Conservation (phyloP, 2,797 vertebrate species). For the Numenius phaeopus region DNA sequence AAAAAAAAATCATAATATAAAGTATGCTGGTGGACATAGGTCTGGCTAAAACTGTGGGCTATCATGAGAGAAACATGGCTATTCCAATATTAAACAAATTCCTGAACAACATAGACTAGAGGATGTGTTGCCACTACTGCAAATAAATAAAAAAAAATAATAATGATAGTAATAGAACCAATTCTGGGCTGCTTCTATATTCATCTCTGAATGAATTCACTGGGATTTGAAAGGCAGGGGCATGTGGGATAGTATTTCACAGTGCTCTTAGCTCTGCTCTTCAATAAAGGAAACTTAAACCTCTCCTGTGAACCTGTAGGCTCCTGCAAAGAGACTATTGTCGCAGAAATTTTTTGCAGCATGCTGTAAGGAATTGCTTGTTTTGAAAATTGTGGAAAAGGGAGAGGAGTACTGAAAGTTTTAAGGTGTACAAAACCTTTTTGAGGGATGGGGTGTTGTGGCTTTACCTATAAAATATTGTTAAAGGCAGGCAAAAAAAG, state of each 20-base stretch:
- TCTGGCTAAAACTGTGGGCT: not conserved
- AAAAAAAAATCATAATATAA: not conserved
- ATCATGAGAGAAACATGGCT: not conserved
- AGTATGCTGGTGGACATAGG: not conserved
- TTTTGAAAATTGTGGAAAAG: not conserved
- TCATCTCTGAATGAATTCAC: constrained; percentile 17
- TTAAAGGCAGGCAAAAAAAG: not conserved
- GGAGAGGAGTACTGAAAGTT: not conserved
- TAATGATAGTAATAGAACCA: not conserved
- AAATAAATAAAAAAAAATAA: not conserved
- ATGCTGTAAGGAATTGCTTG: not conserved
- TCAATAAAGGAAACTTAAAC: constrained; percentile 24
- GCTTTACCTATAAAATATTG: not conserved
- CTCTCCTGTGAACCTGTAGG: not conserved
- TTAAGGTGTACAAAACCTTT: not conserved
- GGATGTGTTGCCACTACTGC: not conserved
- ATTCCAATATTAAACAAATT: not conserved
- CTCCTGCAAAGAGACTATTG: not conserved
- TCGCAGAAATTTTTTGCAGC: not conserved
- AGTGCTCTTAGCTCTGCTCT: not conserved
- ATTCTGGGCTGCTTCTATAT: constrained; percentile 5
- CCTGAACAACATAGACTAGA: not conserved
- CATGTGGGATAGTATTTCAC: constrained; percentile 20
- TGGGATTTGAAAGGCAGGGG: constrained; percentile 8
- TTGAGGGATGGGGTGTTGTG: not conserved